These are phyloP conservation scores for Glyphotaelius pellucidus DNA, from an alignment of 2,888 invertebrate species.

Conservation along the genomic window DNA sequence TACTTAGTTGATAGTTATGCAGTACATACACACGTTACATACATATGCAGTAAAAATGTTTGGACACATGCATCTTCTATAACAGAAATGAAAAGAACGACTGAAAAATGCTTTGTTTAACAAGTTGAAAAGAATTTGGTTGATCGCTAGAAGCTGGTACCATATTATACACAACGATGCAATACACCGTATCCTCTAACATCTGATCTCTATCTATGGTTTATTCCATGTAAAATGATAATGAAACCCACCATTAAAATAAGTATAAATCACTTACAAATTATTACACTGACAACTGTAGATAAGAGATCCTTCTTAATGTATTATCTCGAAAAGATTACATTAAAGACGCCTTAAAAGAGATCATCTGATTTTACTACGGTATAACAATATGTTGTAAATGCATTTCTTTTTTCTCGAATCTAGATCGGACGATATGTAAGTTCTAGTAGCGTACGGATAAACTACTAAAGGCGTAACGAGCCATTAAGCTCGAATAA, in stretches of 20 bases:
- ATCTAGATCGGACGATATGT: not conserved
- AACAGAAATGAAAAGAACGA: too few relatives aligned
- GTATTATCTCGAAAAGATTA: not conserved
- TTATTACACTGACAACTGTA: not conserved
- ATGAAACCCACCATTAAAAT: not conserved
- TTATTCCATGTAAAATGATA: not conserved
- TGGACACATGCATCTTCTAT: too few relatives aligned
- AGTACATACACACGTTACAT: too few relatives aligned
- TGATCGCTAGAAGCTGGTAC: not conserved
- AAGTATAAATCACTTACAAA: not conserved
- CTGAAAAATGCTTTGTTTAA: too few relatives aligned
- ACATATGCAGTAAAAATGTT: too few relatives aligned
- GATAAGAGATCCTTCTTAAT: not conserved
- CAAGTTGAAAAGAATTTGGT: too few relatives aligned
- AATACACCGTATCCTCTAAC: not conserved
- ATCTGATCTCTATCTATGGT: not conserved
- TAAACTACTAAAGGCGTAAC: conserved; percentile 26
- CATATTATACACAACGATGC: not conserved
- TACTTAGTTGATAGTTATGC: too few relatives aligned
- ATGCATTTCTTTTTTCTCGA: conserved; percentile 4
- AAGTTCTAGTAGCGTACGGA: not conserved
- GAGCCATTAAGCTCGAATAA: conserved; percentile 23
- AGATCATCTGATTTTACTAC: not conserved
- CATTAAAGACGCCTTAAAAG: not conserved
- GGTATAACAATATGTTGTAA: not conserved